These are phyloP conservation scores for Tenebrio molitor DNA, from an alignment of 1,140 invertebrate species.

Conservation along the genomic window DNA sequence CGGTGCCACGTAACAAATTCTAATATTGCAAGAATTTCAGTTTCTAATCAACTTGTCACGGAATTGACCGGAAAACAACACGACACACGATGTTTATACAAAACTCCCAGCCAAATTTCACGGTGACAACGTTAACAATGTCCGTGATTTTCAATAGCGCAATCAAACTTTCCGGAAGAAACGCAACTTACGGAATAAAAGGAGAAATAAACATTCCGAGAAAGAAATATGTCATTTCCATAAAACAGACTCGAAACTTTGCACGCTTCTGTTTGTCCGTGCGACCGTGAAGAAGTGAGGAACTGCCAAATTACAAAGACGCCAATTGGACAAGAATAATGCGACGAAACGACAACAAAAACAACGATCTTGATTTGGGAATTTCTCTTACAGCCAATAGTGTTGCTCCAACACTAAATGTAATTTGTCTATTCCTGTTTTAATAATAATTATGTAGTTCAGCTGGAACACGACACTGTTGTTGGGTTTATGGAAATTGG, in stretches of 20 bases:
- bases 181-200: slow-evolving; percentile 15
- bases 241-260: slow-evolving; percentile 21
- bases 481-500: too few relatives aligned
- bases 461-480: too few relatives aligned
- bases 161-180: slow-evolving; percentile 32
- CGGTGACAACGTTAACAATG: slow-evolving; percentile 14
- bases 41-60: slow-evolving; percentile 43
- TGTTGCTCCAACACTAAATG: too few relatives aligned
- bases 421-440: too few relatives aligned
- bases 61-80: slow-evolving; percentile 21
- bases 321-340: not conserved
- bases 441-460: too few relatives aligned
- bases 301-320: not conserved
- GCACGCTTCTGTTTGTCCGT: too few relatives aligned
- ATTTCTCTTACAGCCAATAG: too few relatives aligned
- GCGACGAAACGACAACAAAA: too few relatives aligned
- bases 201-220: slow-evolving; percentile 19
- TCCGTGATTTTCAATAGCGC: slow-evolving; percentile 30
- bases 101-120: not conserved
- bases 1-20: slow-evolving; percentile 16
- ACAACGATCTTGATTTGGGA: too few relatives aligned
- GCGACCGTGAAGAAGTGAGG: not conserved
- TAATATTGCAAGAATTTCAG: slow-evolving; percentile 25
- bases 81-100: not conserved
- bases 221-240: slow-evolving; percentile 25